Conservation (phyloP, 2,888 invertebrate genomes). For the Dynastes maya region DNA sequence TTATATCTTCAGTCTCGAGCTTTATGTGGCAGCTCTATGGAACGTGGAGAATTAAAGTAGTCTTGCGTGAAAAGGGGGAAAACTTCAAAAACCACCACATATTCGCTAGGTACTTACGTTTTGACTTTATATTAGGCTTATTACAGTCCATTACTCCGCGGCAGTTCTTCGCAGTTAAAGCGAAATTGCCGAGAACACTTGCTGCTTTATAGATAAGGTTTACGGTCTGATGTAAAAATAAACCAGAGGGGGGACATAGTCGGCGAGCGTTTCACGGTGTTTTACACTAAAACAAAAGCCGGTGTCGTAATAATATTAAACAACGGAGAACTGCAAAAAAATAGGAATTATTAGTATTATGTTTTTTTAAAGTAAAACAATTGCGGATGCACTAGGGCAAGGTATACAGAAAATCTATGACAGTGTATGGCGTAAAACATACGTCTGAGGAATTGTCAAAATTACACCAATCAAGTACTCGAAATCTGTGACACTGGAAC, state of each 20-base stretch:
- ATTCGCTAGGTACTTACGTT: constrained; percentile 3
- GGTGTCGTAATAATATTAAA: too few relatives aligned
- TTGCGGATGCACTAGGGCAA: neutral
- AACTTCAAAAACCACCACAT: constrained; percentile 33
- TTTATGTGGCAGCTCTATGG: neutral
- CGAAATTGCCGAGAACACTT: constrained; percentile 46
- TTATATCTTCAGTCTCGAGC: neutral
- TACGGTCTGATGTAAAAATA: constrained; percentile 35
- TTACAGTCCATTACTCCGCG: constrained; percentile 40
- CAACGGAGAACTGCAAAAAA: neutral
- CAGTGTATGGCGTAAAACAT: too few relatives aligned
- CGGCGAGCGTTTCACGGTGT: constrained; percentile 22
- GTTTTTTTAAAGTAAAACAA: neutral
- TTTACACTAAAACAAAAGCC: constrained; percentile 20
- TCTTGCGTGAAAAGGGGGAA: constrained; percentile 32
- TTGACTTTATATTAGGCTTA: constrained; percentile 41
- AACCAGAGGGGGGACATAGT: neutral
- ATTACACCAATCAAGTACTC: too few relatives aligned
- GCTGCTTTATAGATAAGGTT: constrained; percentile 40
- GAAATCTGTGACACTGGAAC: too few relatives aligned
- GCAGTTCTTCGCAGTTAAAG: constrained; percentile 33
- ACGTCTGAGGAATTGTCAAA: too few relatives aligned
- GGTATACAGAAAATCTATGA: too few relatives aligned
- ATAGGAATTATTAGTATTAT: neutral
- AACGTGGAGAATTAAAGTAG: constrained; percentile 16